Conservation (phyloP, 1,140 invertebrate genomes). For the Macrobrachium nipponense region DNA sequence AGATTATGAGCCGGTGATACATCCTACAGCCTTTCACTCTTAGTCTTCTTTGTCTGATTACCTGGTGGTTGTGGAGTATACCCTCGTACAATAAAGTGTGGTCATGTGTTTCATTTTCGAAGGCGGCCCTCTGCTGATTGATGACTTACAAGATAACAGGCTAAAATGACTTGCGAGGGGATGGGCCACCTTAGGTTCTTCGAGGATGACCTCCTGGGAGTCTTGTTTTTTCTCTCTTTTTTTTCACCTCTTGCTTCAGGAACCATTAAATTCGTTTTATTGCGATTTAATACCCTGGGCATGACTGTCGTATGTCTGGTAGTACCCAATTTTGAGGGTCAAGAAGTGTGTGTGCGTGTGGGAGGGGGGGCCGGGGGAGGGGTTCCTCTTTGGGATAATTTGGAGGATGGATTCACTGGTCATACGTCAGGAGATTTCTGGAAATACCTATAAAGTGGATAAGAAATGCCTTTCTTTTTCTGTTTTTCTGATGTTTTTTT, state of each 20-base stretch:
- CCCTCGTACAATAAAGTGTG: slow-evolving; percentile 54
- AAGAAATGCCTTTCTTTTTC: too few relatives aligned
- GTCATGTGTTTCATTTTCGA: slow-evolving; percentile 59
- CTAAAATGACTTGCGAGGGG: slow-evolving; percentile 56
- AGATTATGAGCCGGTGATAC: too few relatives aligned
- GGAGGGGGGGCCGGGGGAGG: too few relatives aligned
- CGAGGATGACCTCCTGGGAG: slow-evolving; percentile 47
- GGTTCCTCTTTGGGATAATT: too few relatives aligned
- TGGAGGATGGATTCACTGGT: too few relatives aligned
- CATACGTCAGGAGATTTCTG: too few relatives aligned
- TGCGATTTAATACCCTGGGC: slow-evolving; percentile 55
- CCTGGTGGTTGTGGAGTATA: slow-evolving; percentile 28
- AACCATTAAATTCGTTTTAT: slow-evolving; percentile 58
- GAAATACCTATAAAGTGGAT: too few relatives aligned
- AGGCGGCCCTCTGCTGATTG: slow-evolving; percentile 54
- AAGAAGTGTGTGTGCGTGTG: too few relatives aligned
- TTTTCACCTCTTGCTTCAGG: slow-evolving; percentile 41
- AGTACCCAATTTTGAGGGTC: too few relatives aligned
- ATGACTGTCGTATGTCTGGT: slow-evolving; percentile 5
- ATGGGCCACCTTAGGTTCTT: slow-evolving; percentile 9
- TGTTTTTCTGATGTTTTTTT: too few relatives aligned
- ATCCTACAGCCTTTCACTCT: too few relatives aligned
- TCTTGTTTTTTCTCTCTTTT: not conserved
- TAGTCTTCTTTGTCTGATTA: not conserved
- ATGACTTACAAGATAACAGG: slow-evolving; percentile 58